A percentile compares a stretch with the other conserved stretches of the same genome.
Conservation (phyloP, 2,797 vertebrate genomes). For the Mastacembelus armatus region DNA sequence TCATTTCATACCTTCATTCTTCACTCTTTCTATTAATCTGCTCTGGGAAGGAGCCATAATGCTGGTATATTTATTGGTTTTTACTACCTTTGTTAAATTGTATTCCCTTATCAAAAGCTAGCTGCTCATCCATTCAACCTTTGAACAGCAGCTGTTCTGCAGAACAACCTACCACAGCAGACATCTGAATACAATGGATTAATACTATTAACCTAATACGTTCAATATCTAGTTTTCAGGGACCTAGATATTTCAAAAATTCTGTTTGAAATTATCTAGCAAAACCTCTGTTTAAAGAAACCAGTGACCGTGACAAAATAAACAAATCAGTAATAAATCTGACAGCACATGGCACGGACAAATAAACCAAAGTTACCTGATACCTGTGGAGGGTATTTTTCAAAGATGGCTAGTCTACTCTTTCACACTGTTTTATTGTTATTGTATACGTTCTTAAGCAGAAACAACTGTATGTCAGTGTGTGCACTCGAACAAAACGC, state of each 20-base stretch:
- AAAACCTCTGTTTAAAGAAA: neutral
- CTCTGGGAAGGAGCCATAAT: neutral
- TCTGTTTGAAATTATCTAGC: too few relatives aligned
- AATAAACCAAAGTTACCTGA: neutral
- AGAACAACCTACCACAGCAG: neutral
- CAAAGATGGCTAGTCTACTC: neutral
- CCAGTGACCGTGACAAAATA: too few relatives aligned
- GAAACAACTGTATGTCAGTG: too few relatives aligned
- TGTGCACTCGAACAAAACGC: too few relatives aligned
- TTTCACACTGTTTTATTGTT: too few relatives aligned
- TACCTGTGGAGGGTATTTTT: neutral
- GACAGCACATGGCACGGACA: neutral
- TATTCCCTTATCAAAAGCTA: neutral
- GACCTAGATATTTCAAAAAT: too few relatives aligned
- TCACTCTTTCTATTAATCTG: constrained; percentile 2
- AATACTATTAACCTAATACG: too few relatives aligned
- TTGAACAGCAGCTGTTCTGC: constrained; percentile 17
- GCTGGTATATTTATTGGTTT: neutral
- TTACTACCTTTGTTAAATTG: constrained; percentile 13
- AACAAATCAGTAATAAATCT: too few relatives aligned
- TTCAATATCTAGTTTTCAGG: too few relatives aligned
- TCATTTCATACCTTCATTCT: neutral
- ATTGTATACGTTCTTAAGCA: too few relatives aligned
- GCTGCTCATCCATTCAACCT: neutral
- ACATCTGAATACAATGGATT: too few relatives aligned